Evolutionary conservation across 2,113 vertebrate species (phyloP).

Genomic region (Mesembrinibis cayennensis): DNA sequence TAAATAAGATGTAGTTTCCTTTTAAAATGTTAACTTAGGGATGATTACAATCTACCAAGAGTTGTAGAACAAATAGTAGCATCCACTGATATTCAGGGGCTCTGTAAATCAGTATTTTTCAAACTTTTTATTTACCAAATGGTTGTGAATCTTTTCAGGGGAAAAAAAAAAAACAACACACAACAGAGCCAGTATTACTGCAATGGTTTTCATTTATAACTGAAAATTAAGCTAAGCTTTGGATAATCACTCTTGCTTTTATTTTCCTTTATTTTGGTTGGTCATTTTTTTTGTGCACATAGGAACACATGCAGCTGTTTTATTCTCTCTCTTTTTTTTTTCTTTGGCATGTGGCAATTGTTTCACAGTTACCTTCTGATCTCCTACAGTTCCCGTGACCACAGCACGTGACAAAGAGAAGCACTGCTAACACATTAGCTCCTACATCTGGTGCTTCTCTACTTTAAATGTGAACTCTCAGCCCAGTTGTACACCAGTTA

Average conservation of each 20-base stretch:
- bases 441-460: not conserved
- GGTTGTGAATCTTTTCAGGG: not conserved
- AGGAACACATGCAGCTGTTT: not conserved
- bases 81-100: not conserved
- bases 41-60: not conserved
- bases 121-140: not conserved
- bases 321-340: not conserved
- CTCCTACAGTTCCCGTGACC: not conserved
- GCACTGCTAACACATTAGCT: not conserved
- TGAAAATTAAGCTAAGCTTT: not conserved
- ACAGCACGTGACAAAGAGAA: not conserved
- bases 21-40: not conserved
- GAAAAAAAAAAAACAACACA: not conserved
- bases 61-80: not conserved
- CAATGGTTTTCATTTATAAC: not conserved
- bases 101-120: not conserved
- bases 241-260: not conserved
- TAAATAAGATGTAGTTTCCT: not conserved
- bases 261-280: not conserved
- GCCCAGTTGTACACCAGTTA: not conserved
- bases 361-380: not conserved
- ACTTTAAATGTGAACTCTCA: not conserved
- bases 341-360: not conserved
- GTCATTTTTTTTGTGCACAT: not conserved
- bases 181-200: not conserved